These are phyloP conservation scores for Diploscapter pachys DNA, from an alignment of 1,140 invertebrate genomes.

Conservation along the genomic window DNA sequence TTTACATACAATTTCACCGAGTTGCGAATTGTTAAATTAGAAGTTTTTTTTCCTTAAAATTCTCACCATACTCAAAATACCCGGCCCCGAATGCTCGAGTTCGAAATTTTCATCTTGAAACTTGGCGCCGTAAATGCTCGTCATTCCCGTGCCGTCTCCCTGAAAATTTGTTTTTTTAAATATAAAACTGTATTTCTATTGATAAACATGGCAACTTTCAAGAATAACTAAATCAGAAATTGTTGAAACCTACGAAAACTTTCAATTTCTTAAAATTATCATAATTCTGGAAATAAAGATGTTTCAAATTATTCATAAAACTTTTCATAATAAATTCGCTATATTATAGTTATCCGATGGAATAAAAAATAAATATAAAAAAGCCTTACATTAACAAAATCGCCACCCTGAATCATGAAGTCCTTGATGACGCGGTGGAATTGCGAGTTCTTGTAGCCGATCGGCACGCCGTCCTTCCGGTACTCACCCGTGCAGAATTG, in stretches of 20 bases:
- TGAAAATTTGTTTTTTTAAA: constrained; percentile 61
- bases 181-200: not conserved
- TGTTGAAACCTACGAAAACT: not conserved
- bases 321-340: not conserved
- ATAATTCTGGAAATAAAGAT: not conserved
- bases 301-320: not conserved
- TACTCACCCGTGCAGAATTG: constrained; percentile 94
- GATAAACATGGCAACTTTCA: not conserved
- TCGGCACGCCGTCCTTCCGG: constrained; percentile 79
- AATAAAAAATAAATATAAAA: constrained; percentile 5
- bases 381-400: constrained; percentile 85
- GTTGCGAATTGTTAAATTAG: not conserved
- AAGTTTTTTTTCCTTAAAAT: constrained; percentile 34
- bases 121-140: constrained; percentile 89
- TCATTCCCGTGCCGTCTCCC: constrained; percentile 95
- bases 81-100: constrained; percentile 86
- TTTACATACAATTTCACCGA: no score
- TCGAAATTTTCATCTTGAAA: constrained; percentile 97
- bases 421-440: constrained; percentile 98
- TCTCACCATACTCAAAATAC: constrained; percentile 87
- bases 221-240: not conserved
- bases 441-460: constrained; percentile 89
- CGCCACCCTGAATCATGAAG: constrained; percentile 96
- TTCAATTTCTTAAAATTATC: not conserved
- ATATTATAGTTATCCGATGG: no score